Evolutionary conservation across 2,797 vertebrate genomes (phyloP), one percentile per base, ranked within the genome.

Genomic region (Poecilia picta): DNA sequence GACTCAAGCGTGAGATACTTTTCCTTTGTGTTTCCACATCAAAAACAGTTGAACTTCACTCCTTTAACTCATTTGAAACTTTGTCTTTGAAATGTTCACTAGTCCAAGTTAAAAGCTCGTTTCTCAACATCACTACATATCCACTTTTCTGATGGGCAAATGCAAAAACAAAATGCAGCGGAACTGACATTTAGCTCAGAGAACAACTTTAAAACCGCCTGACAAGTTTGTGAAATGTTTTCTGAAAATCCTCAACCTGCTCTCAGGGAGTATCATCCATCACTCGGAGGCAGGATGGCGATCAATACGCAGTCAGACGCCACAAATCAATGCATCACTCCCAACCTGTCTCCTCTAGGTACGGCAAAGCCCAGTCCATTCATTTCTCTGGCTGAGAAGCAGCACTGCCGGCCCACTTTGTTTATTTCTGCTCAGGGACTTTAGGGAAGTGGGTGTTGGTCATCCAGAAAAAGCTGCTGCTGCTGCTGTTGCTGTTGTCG

Each of bases 361-460:
- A 28, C 45, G 51, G n/a, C 10, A 3, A 12, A 43, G 47, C 77
- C 68, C 47, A 10, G 55, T 75, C 82, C 79, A 89, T 83, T 85
- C 73, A 89, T 89, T 82, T 71, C 25, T 74, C 5, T 72, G 20
- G 46, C 1, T 49, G 76, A 71, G 20, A 62, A 74, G 43, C 79
- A 62, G 12, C 68, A 16, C 55, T n/a, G 23, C 33, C 72, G 16
- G 7, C 12, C n/a, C 57, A 53, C 72, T 79, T 81, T 53, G 25
- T 72, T 76, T 81, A 25, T 31, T 33, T 47, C 77, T 70, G n/a
- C 71, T 39, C 49, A 76, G 45, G 76, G 39, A 72, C 18, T 75
- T 78, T 55, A 75, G 72, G 76, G 57, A 55, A 79, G 70, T 89
- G 89, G 88, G 89, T 89, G 90, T 88, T 81, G 82, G 84, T 86